These are phyloP conservation scores for Caiman crocodilus DNA, from an alignment of 2,797 vertebrate species.

Conservation along the genomic window DNA sequence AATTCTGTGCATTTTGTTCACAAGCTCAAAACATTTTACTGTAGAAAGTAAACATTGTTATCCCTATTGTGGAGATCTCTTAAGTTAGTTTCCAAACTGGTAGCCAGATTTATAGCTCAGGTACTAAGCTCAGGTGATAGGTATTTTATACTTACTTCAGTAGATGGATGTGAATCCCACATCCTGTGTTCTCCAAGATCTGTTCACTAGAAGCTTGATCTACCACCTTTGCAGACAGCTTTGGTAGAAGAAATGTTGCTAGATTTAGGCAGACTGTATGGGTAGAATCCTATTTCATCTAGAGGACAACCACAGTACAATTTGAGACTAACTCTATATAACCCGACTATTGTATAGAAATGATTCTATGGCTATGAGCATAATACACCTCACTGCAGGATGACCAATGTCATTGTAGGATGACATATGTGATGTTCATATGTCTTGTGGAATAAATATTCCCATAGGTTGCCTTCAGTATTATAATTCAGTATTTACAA, in stretches of 20 bases:
- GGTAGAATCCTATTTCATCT: background rate
- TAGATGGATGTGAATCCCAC: background rate
- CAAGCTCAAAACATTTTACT: background rate
- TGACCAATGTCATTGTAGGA: background rate
- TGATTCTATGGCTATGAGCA: background rate
- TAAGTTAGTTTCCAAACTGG: no score
- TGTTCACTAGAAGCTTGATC: background rate
- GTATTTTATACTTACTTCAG: background rate
- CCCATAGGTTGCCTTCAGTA: background rate
- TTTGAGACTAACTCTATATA: no score
- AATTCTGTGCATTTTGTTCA: background rate
- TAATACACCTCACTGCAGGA: background rate
- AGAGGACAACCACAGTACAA: no score
- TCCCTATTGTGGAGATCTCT: fast-evolving
- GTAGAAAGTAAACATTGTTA: background rate
- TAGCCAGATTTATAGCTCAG: background rate
- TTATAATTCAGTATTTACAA: background rate
- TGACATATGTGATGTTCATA: background rate
- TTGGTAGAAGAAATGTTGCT: background rate
- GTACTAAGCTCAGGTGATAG: background rate
- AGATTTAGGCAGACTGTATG: background rate
- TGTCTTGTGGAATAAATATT: background rate
- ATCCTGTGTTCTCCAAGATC: background rate
- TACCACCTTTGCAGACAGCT: background rate
- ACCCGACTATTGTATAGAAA: no score